Conservation (phyloP, 2,888 invertebrate species). For the Metalampra italica region DNA sequence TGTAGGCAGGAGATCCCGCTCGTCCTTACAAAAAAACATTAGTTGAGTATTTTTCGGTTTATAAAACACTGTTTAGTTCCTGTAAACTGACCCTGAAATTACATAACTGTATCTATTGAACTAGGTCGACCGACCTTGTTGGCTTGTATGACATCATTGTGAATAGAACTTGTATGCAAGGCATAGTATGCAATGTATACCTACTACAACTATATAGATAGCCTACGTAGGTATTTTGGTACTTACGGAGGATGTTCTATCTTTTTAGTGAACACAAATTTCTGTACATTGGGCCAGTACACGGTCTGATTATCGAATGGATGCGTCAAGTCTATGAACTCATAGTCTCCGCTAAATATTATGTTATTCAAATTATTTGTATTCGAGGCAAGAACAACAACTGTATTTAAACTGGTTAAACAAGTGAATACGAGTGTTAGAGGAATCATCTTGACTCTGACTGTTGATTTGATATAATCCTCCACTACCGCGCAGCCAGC, state of each 20-base stretch:
- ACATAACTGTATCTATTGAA: too few species aligned
- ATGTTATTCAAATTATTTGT: conserved; percentile 21
- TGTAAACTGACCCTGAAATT: too few species aligned
- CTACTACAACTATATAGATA: too few species aligned
- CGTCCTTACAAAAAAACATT: too few species aligned
- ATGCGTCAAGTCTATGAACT: conserved; percentile 15
- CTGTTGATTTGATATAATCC: conserved; percentile 1
- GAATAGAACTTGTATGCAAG: too few species aligned
- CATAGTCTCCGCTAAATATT: conserved; percentile 1
- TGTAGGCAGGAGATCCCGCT: too few species aligned
- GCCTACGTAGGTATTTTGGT: background rate
- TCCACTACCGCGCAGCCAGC: too few species aligned
- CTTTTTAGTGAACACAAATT: conserved; percentile 16
- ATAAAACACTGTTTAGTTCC: too few species aligned
- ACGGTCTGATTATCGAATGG: conserved; percentile 16
- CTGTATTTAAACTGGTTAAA: conserved; percentile 12
- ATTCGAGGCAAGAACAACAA: conserved; percentile 7
- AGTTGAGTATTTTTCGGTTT: too few species aligned
- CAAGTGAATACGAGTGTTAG: conserved; percentile 16
- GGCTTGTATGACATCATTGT: too few species aligned
- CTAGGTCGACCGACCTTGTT: too few species aligned
- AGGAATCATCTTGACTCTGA: conserved; percentile 25
- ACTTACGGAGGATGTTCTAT: conserved; percentile 2
- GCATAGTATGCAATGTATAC: too few species aligned
- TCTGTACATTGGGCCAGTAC: conserved; percentile 14